Conservation (phyloP, 2,888 invertebrate genomes). For the Acanthosoma haemorrhoidale region DNA sequence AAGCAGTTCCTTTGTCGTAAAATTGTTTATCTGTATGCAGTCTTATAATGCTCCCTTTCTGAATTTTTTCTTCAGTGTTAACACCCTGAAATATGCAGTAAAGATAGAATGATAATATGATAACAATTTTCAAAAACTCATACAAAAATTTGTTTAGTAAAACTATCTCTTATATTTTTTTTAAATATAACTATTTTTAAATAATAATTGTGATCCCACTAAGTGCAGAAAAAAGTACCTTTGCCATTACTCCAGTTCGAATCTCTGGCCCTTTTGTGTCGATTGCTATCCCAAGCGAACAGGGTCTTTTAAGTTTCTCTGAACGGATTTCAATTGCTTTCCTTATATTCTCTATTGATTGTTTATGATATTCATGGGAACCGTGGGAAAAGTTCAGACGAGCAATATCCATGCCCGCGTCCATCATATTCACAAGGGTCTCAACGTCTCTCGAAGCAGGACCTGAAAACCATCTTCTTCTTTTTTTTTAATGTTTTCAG, state of each 20-base stretch:
- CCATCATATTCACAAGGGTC: constrained; percentile 66
- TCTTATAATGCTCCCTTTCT: constrained; percentile 73
- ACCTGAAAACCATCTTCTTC: no score
- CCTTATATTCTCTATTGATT: constrained; percentile 53
- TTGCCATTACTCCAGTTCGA: constrained; percentile 55
- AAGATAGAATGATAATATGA: not conserved
- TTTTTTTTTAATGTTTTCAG: no score
- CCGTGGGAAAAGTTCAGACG: constrained; percentile 56
- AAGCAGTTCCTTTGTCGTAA: constrained; percentile 69
- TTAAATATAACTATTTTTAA: no score
- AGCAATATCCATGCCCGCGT: constrained; percentile 58
- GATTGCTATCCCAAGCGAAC: constrained; percentile 55
- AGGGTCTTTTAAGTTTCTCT: constrained; percentile 44
- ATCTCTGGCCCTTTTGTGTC: constrained; percentile 63
- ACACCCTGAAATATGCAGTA: constrained; percentile 59
- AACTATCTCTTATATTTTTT: not conserved
- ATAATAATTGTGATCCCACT: no score
- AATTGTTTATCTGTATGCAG: constrained; percentile 74
- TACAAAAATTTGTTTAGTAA: not conserved
- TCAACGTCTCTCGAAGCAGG: constrained; percentile 75
- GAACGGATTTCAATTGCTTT: constrained; percentile 49
- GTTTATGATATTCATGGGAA: constrained; percentile 53
- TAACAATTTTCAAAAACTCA: not conserved
- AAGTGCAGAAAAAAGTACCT: constrained; percentile 43
- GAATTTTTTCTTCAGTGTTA: constrained; percentile 82